Conservation (phyloP, 2,888 invertebrate genomes). For the Drosophila pseudotakahashii region DNA sequence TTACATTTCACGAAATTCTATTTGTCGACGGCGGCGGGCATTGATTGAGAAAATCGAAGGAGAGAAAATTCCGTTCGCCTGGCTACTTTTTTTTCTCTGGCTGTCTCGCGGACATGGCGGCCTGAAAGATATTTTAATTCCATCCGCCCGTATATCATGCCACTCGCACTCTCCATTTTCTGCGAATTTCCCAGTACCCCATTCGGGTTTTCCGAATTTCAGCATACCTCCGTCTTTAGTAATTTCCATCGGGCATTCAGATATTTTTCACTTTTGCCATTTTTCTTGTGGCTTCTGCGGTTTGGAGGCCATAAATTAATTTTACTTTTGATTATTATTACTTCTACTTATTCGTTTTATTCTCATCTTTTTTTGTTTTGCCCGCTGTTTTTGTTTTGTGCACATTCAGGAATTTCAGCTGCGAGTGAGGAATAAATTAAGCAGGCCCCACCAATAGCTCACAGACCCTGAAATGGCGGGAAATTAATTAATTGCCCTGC, state of each 20-base stretch:
- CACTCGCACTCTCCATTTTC: slow-evolving; percentile 76
- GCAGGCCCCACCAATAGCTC: slow-evolving; percentile 54
- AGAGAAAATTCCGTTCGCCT: slow-evolving; percentile 32
- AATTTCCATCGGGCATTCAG: slow-evolving; percentile 29
- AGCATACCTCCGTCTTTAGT: slow-evolving; percentile 28
- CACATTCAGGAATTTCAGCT: slow-evolving; percentile 52
- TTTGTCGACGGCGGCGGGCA: slow-evolving; percentile 76
- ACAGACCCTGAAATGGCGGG: slow-evolving; percentile 30
- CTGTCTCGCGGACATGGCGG: slow-evolving; percentile 47
- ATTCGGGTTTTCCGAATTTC: slow-evolving; percentile 23
- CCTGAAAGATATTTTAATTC: slow-evolving; percentile 81
- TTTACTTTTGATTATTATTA: slow-evolving; percentile 77
- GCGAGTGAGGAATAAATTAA: slow-evolving; percentile 75
- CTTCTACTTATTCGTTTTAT: slow-evolving; percentile 59
- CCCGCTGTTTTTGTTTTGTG: slow-evolving; percentile 60
- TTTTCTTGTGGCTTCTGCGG: slow-evolving; percentile 53
- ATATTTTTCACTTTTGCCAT: slow-evolving; percentile 51
- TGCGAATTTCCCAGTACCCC: slow-evolving; percentile 49
- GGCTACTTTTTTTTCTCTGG: slow-evolving; percentile 27
- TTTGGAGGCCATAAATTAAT: slow-evolving; percentile 76
- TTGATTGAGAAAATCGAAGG: slow-evolving; percentile 57
- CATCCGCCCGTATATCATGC: slow-evolving; percentile 45
- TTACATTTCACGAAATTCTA: slow-evolving; percentile 81
- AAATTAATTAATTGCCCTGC: slow-evolving; percentile 47
- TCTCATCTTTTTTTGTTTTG: slow-evolving; percentile 18